Percentiles rank a stretch among this genome's conserved stretches.
These are phyloP conservation scores for Bradypodion pumilum DNA, from an alignment of 2,797 vertebrate genomes.

Conservation along the genomic window DNA sequence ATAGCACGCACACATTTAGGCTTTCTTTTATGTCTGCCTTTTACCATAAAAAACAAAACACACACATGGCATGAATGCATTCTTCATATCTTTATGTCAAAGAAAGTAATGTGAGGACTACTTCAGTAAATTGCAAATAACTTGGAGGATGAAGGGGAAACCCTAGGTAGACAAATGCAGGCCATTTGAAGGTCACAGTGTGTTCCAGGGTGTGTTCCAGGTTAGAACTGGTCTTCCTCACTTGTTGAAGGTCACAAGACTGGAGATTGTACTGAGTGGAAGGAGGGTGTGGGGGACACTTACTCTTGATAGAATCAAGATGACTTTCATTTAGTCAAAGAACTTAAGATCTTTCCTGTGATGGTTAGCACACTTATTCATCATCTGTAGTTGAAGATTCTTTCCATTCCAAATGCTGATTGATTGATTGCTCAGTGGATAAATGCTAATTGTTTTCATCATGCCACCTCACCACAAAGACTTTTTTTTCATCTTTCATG, in stretches of 20 bases:
- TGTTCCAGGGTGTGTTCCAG: constrained; percentile 45
- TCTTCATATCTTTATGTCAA: constrained; percentile 63
- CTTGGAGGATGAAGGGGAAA: not conserved
- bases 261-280: constrained; percentile 30
- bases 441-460: constrained; percentile 96
- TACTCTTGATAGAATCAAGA: constrained; percentile 80
- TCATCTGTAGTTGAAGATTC: constrained; percentile 84
- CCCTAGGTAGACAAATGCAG: constrained; percentile 26
- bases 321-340: constrained; percentile 79
- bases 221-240: constrained; percentile 36
- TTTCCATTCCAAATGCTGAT: constrained; percentile 86
- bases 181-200: constrained; percentile 40
- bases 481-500: constrained; percentile 71
- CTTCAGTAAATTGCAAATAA: constrained; percentile 65
- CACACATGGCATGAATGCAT: constrained; percentile 49
- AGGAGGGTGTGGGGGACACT: constrained; percentile 22
- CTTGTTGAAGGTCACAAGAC: constrained; percentile 53
- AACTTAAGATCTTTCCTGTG: constrained; percentile 75
- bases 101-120: constrained; percentile 58
- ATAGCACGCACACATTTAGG: constrained; percentile 66
- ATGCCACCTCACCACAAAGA: constrained; percentile 70
- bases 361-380: constrained; percentile 78
- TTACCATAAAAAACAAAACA: constrained; percentile 69
- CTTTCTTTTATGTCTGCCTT: constrained; percentile 73
- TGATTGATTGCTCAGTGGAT: constrained; percentile 91